phyloP scores from a whole-genome alignment of 2,113 vertebrate genomes.

The Vulpes ferrilata region DNA sequence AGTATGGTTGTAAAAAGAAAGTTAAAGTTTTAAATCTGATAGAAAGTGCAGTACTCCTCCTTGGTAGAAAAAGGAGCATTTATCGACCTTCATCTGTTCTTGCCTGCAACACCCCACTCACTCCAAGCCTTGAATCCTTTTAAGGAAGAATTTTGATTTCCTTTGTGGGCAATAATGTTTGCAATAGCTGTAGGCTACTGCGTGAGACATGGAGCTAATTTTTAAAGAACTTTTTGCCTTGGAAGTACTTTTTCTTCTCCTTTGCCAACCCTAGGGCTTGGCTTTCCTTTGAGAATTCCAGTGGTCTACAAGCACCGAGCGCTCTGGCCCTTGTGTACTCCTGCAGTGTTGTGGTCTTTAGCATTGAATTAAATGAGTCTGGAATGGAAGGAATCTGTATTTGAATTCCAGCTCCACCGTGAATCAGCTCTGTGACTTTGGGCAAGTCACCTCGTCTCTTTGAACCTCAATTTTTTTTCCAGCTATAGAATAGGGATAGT shows the following conservation, averaged over 20 bases:
- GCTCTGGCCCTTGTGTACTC: not conserved
- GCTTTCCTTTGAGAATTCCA: not conserved
- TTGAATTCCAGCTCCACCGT: not conserved
- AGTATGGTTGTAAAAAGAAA: not conserved
- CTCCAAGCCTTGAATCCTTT: not conserved
- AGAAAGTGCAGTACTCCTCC: not conserved
- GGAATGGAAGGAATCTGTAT: not conserved
- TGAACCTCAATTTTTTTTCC: not conserved
- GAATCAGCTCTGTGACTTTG: not conserved
- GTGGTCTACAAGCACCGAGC: not conserved
- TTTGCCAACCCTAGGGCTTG: not conserved
- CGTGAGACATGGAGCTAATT: not conserved
- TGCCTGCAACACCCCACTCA: not conserved
- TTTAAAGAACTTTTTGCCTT: constrained; percentile 49
- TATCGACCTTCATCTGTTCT: not conserved
- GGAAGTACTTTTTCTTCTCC: constrained; percentile 38
- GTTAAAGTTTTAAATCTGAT: not conserved
- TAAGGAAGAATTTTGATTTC: constrained; percentile 38
- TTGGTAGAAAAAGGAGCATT: not conserved
- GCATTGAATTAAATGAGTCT: not conserved
- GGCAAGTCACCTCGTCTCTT: not conserved
- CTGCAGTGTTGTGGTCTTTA: not conserved
- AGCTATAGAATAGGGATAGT: not conserved
- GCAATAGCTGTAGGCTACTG: not conserved
- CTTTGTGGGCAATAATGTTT: not conserved